Evolutionary conservation across 1,140 invertebrate genomes (phyloP), one percentile per base, ranked within the genome.

Genomic region (Drosophila seguyi): DNA sequence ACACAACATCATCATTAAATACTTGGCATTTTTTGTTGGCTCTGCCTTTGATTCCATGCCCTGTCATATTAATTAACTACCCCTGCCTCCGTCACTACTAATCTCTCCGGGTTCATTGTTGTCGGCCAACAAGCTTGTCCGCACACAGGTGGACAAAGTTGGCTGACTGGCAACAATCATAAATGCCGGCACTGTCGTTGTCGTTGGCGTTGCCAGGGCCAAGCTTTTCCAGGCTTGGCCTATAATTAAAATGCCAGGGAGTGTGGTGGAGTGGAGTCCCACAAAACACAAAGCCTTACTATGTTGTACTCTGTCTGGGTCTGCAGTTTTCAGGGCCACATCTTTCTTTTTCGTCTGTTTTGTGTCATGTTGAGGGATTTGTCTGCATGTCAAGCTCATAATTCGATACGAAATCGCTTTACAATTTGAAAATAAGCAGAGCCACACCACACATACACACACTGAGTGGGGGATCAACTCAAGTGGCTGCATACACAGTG

Each of bases 61-160:
- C 16, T 63, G 75, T 78, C 75, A 78, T 71, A 60, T 78, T 78
- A 78, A 78, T 78, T 78, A 78, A 77, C 47, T 71, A 44, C 63
- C 62, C 29, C n/a, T 2, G 18, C 22, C 62, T 7, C 29, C 8
- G 38, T 55, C 65, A 34, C 67, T 71, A 50, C 2, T 25, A 56
- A 56, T 56, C 61, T 50, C 48, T 31, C 48, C 20, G 18, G 42
- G 20, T 68, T 66, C 55, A 67, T 77, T 77, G 75, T 77, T 76
- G 59, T 42, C 18, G 10, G 73, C 34, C 52, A 53, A 34, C 48
- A 31, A 52, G 48, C 29, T 34, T 52, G 47, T 34, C 66, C 25
- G 11, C 34, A 59, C 65, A 71, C 72, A 67, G 74, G 74, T 68
- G 73, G 74, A 55, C 52, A 14, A 53, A 42, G 36, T 61, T 42